These are phyloP conservation scores for Apotomis capreana DNA, from an alignment of 2,888 invertebrate genomes.

Conservation along the genomic window DNA sequence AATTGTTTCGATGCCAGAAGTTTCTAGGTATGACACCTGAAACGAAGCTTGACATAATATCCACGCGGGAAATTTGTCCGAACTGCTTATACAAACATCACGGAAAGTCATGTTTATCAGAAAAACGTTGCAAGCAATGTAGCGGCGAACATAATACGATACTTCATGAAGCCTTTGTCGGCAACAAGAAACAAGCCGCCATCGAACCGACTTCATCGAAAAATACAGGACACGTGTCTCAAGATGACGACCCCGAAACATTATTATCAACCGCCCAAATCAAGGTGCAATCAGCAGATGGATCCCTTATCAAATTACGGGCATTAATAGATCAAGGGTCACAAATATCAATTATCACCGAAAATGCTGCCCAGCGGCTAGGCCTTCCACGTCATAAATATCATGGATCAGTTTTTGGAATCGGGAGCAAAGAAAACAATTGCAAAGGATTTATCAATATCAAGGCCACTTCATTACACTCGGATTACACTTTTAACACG, in stretches of 20 bases:
- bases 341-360: background rate
- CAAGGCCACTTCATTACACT: too few species aligned
- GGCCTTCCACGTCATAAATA: background rate
- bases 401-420: background rate
- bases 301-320: background rate
- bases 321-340: background rate
- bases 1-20: too few species aligned
- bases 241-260: background rate
- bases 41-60: too few species aligned
- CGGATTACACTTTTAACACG: too few species aligned
- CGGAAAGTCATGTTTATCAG: too few species aligned
- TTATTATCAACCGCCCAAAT: constrained; percentile 7
- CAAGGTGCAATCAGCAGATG: background rate
- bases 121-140: background rate
- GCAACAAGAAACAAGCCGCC: background rate
- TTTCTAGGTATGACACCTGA: too few species aligned
- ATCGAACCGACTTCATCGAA: background rate
- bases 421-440: constrained; percentile 1
- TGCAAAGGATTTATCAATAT: too few species aligned
- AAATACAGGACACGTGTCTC: background rate
- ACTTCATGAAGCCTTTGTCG: background rate
- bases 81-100: too few species aligned
- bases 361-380: background rate
- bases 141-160: background rate
- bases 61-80: too few species aligned